phyloP scores from a whole-genome alignment of 1,140 invertebrate species.

The Drosophila pachea region DNA sequence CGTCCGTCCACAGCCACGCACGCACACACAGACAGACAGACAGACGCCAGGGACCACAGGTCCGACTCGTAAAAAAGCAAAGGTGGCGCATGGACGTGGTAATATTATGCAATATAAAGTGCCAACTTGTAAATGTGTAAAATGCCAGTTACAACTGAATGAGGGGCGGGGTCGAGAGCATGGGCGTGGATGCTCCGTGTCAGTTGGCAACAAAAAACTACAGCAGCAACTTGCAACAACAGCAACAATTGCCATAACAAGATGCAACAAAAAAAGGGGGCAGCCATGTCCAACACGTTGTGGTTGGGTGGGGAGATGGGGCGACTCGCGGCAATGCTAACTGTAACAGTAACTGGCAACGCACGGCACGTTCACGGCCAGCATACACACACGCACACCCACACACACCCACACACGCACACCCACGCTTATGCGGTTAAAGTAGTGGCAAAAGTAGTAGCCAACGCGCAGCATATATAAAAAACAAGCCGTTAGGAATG shows the following conservation, averaged over 20 bases:
- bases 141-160: slow-evolving; percentile 54
- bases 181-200: slow-evolving; percentile 1
- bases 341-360: slow-evolving; percentile 40
- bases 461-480: slow-evolving; percentile 44
- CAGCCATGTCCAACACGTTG: slow-evolving; percentile 18
- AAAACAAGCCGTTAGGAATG: slow-evolving; percentile 14
- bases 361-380: slow-evolving; percentile 45
- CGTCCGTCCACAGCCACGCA: no score
- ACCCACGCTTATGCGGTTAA: slow-evolving; percentile 57
- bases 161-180: neutral
- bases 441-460: slow-evolving; percentile 70
- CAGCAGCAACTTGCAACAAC: slow-evolving; percentile 30
- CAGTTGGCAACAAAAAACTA: slow-evolving; percentile 38
- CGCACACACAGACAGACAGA: slow-evolving; percentile 25
- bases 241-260: slow-evolving; percentile 36
- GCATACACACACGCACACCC: slow-evolving; percentile 17
- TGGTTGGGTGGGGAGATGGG: neutral
- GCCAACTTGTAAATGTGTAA: slow-evolving; percentile 63
- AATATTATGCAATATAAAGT: slow-evolving; percentile 65
- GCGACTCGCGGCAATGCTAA: slow-evolving; percentile 17
- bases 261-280: slow-evolving; percentile 10
- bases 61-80: slow-evolving; percentile 44
- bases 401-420: slow-evolving; percentile 2
- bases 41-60: slow-evolving; percentile 22
- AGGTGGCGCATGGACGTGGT: slow-evolving; percentile 49